Base-by-base conservation (phyloP, 2,113 vertebrate genomes). In the Petroica traversi region DNA sequence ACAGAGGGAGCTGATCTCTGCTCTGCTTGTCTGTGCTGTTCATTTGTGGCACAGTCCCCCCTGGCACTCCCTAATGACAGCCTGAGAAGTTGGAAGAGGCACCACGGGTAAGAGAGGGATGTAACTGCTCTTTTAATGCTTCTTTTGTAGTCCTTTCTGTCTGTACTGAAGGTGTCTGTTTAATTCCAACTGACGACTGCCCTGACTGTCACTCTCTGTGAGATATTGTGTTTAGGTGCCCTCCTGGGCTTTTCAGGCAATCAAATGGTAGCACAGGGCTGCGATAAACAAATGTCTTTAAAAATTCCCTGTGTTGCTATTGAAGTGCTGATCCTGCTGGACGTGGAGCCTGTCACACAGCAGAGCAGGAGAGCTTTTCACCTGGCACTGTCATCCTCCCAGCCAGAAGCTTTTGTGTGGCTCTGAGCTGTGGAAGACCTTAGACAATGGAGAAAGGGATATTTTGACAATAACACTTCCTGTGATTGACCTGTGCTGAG, bases 161-260 rank as follows among this genome's bases (percentile, higher is more conserved):
- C 54, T 24, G 58, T 51, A 46, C 17, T n/a, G 78, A 77, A 85
- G 66, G 68, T 43, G 38, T 62, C 84, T 82, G 38, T 66, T 93
- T 89, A 91, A 85, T 92, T 89, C 62, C 85, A 48, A 22, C 74
- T 33, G 63, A 69, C 9, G 24, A 54, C 55, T 93, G 87, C 92
- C 71, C 81, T 66, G 54, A 34, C 93, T 92, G 81, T 94, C 90
- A 58, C 77, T 93, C 45, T 66, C 54, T 54, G 38, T 78, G 81
- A 92, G 81, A 85, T 91, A 29, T 0, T 86, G 88, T 86, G 73
- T 28, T 89, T 55, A 64, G 94, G 57, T 75, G 66, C 68, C 85
- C 89, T 96, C 92, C 72, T 90, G 77, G 85, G 89, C 82, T 93
- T 96, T 95, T 71, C 93, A 93, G 83, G 87, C 69, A 84, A 57